Percentiles rank a stretch among this genome's conserved stretches.
phyloP scores from a whole-genome alignment of 1,140 invertebrate species.

The Aphaenogaster ashmeadi region DNA sequence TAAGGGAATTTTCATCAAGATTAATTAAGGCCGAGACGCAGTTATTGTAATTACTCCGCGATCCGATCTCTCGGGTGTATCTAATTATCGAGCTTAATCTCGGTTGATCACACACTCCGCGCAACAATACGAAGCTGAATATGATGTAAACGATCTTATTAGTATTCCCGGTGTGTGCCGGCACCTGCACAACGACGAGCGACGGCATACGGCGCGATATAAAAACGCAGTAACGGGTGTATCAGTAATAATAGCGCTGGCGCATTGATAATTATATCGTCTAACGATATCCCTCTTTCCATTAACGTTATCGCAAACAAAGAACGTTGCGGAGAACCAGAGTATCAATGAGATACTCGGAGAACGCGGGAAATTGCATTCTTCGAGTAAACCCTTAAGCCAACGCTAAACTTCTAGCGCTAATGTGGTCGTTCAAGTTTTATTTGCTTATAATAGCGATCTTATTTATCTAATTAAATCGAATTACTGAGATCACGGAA shows the following conservation, averaged over 20 bases:
- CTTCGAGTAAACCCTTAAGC: neutral
- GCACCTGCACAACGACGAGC: constrained; percentile 7
- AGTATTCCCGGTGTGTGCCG: constrained; percentile 63
- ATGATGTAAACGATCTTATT: constrained; percentile 75
- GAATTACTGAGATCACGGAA: neutral
- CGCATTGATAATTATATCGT: constrained; percentile 45
- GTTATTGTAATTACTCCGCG: constrained; percentile 67
- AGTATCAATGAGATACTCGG: neutral
- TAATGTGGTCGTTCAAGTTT: neutral
- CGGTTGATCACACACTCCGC: constrained; percentile 68
- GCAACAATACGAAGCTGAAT: constrained; percentile 53
- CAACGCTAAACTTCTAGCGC: neutral
- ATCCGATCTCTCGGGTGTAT: constrained; percentile 68
- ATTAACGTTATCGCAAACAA: neutral
- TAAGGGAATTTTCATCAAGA: constrained; percentile 66
- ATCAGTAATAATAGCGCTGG: constrained; percentile 44
- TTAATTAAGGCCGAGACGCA: constrained; percentile 70
- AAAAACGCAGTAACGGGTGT: constrained; percentile 43
- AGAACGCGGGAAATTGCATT: constrained; percentile 6
- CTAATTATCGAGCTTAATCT: constrained; percentile 72
- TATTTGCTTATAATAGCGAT: neutral
- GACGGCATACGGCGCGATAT: constrained; percentile 10
- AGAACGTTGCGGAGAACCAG: neutral
- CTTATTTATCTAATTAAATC: constrained; percentile 20
- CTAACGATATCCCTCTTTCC: constrained; percentile 26